Conservation (phyloP, 2,113 vertebrate genomes). For the Myrmophylax atrothorax region DNA sequence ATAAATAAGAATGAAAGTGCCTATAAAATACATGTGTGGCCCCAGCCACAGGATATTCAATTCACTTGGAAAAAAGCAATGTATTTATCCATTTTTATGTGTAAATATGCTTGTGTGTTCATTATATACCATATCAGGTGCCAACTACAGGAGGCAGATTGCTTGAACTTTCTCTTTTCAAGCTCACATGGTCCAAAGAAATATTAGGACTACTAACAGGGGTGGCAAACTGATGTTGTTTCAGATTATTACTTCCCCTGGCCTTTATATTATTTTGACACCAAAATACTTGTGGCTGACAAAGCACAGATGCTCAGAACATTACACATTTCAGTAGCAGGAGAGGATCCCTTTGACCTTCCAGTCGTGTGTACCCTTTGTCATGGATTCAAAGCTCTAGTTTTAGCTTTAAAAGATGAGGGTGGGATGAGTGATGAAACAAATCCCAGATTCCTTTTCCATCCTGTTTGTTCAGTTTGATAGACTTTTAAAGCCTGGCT, state of each 20-base stretch:
- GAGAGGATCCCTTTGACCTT: background rate
- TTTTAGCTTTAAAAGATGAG: background rate
- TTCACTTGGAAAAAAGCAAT: background rate
- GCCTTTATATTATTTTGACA: background rate
- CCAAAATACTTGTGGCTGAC: background rate
- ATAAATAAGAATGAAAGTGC: background rate
- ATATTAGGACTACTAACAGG: background rate
- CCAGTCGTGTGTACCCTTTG: rapidly evolving
- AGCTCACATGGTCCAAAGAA: background rate
- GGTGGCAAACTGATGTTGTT: background rate
- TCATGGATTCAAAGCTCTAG: background rate
- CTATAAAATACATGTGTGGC: background rate
- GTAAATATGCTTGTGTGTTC: background rate
- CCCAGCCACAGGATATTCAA: background rate
- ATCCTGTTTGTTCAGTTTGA: background rate
- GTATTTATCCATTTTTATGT: background rate
- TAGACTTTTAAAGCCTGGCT: slow-evolving; percentile 10
- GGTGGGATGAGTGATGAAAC: background rate
- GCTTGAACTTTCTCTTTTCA: background rate
- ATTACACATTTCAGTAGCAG: background rate
- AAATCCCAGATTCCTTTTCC: background rate
- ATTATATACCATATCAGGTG: background rate
- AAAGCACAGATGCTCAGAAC: background rate
- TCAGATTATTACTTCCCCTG: background rate
- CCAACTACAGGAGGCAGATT: background rate